Evolutionary conservation across 1,140 invertebrate species (phyloP), one percentile per base, ranked within the genome.

Genomic region (Conopomorpha cramerella): DNA sequence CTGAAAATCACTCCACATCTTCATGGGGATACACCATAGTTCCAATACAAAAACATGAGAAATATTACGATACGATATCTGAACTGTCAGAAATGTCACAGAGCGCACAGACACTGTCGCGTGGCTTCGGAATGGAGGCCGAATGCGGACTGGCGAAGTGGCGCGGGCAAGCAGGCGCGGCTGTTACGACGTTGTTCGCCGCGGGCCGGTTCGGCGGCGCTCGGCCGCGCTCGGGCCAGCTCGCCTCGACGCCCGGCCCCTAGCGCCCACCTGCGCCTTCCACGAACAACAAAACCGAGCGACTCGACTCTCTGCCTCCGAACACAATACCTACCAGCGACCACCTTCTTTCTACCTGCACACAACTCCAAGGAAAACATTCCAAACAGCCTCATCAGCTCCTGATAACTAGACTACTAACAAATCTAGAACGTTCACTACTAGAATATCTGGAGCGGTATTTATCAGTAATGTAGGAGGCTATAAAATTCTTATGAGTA

Each of bases 1-100:
- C 67, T 76, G 71, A 49, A 76, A 71, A 70, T 76, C 71, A 76
- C 71, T 76, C 71, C 71, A 76, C 71, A 76, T 76, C 60, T 73
- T 76, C 71, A 76, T 76, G 55, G 63, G 68, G 57, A 73, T 73
- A 70, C 67, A 76, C 62, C 68, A 76, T 76, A 76, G 66, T 76
- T 76, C 66, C 66, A 55, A 72, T 60, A 70, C 58, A 61, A 76
- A 70, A 72, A 72, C 71, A 76, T 76, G 43, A 68, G 67, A 67
- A n/a, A 58, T 67, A 70, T 57, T 61, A 76, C 71, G 71, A 67
- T 62, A 72, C 70, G n/a, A n/a, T n/a, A n/a, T n/a, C n/a, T n/a
- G 64, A 74, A 70, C 71, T 76, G 71, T 76, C 66, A 76, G 58
- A 70, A 56, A 38, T 65, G 59, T 63, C 63, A 66, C 55, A 60